phyloP scores from a whole-genome alignment of 2,797 vertebrate genomes.

The Sebastes cheni region DNA sequence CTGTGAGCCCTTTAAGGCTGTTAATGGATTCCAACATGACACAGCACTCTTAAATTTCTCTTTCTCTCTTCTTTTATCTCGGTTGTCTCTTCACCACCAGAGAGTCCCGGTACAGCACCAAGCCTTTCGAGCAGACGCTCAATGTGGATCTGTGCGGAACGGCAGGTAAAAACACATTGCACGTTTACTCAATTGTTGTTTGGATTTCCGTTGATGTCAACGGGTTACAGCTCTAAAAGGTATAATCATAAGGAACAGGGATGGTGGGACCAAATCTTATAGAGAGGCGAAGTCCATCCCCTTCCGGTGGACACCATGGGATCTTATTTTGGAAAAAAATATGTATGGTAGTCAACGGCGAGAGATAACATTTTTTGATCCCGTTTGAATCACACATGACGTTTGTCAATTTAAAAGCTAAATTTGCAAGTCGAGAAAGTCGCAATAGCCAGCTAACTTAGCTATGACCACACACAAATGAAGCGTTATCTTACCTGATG shows the following conservation, averaged over 20 bases:
- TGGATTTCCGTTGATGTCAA: neutral
- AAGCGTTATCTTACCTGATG: too few relatives aligned
- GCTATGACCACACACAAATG: too few relatives aligned
- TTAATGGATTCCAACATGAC: conserved; percentile 28
- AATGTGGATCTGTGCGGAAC: conserved; percentile 96
- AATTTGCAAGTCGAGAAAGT: too few relatives aligned
- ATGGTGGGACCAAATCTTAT: neutral
- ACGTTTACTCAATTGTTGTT: neutral
- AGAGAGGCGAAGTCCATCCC: too few relatives aligned
- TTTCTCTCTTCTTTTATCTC: conserved; percentile 4
- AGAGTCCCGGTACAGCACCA: conserved; percentile 87
- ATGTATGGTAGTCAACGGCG: too few relatives aligned
- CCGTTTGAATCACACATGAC: too few relatives aligned
- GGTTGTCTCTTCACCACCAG: conserved; percentile 69
- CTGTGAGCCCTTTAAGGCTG: conserved; percentile 8
- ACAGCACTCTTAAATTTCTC: conserved; percentile 15
- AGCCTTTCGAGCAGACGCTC: conserved; percentile 91
- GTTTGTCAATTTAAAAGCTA: too few relatives aligned
- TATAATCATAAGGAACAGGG: neutral
- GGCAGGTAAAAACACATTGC: conserved; percentile 88
- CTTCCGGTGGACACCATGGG: fast-evolving
- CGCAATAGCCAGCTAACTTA: too few relatives aligned
- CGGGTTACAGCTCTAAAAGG: neutral
- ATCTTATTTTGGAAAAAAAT: too few relatives aligned
- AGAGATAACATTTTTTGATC: too few relatives aligned